phyloP scores from a whole-genome alignment of 1,140 invertebrate genomes.

The Tribolium castaneum region DNA sequence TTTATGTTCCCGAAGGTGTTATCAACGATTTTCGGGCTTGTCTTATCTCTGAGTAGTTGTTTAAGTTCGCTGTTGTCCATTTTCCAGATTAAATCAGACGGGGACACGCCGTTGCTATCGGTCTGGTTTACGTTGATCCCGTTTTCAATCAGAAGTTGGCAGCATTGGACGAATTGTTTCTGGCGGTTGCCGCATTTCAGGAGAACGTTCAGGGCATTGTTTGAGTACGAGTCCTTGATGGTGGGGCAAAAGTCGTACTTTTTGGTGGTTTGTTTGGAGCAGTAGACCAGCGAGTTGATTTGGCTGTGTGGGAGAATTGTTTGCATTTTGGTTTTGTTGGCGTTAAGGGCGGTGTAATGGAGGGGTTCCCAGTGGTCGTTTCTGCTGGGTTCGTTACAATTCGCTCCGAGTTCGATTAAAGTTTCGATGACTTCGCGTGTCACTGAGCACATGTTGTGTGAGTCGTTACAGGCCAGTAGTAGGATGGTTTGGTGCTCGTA shows the following conservation, averaged over 20 bases:
- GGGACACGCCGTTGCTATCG: conserved; percentile 5
- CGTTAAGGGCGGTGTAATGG: not conserved
- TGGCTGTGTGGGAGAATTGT: not conserved
- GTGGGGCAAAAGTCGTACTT: not conserved
- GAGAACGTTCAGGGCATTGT: conserved; percentile 6
- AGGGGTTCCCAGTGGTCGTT: conserved; percentile 8
- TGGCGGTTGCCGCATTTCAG: conserved; percentile 8
- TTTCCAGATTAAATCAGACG: not conserved
- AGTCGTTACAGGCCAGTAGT: not conserved
- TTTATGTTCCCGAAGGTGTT: not conserved
- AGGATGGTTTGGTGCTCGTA: not conserved
- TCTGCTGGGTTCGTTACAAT: not conserved
- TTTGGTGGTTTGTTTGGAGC: not conserved
- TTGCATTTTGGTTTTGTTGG: not conserved
- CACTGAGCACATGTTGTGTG: not conserved
- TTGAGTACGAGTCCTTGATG: not conserved
- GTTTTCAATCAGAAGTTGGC: not conserved
- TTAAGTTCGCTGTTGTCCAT: not conserved
- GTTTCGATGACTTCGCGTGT: not conserved
- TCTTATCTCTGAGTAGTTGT: not conserved
- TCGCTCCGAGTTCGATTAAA: not conserved
- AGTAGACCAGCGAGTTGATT: not conserved
- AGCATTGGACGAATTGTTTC: not conserved
- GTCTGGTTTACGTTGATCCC: not conserved
- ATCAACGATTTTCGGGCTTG: not conserved